These are phyloP conservation scores for Leucoraja ocellata DNA, from an alignment of 2,797 vertebrate genomes.

Conservation along the genomic window DNA sequence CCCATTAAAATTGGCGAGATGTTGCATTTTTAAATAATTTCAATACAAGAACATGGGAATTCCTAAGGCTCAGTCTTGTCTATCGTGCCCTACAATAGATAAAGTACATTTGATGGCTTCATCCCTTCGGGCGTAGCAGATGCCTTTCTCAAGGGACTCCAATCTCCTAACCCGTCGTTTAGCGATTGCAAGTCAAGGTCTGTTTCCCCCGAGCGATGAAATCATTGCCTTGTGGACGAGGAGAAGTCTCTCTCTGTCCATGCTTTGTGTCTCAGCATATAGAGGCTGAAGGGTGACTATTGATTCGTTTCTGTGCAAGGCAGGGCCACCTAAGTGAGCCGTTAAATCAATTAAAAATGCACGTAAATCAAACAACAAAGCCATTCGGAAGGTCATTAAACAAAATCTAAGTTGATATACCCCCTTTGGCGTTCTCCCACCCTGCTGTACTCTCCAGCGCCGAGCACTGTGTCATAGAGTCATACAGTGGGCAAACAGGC, in stretches of 20 bases:
- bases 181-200: background rate
- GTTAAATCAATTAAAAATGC: background rate
- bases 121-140: background rate
- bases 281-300: background rate
- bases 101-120: background rate
- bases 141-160: background rate
- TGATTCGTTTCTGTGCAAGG: background rate
- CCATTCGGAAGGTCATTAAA: background rate
- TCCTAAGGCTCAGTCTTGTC: background rate
- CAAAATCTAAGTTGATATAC: background rate
- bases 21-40: background rate
- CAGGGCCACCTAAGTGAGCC: background rate
- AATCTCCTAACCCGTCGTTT: background rate
- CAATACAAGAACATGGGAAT: background rate
- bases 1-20: background rate
- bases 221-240: background rate
- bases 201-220: background rate
- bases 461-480: background rate
- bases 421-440: background rate
- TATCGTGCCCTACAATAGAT: background rate
- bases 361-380: background rate
- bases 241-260: background rate
- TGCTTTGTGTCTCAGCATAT: background rate
- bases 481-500: too few species aligned
- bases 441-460: too few species aligned